A percentile compares a stretch with the other conserved stretches of the same genome.
Conservation (phyloP, 35 echinoderm and acorn worm genomes). For the Apostichopus parvimensis region DNA sequence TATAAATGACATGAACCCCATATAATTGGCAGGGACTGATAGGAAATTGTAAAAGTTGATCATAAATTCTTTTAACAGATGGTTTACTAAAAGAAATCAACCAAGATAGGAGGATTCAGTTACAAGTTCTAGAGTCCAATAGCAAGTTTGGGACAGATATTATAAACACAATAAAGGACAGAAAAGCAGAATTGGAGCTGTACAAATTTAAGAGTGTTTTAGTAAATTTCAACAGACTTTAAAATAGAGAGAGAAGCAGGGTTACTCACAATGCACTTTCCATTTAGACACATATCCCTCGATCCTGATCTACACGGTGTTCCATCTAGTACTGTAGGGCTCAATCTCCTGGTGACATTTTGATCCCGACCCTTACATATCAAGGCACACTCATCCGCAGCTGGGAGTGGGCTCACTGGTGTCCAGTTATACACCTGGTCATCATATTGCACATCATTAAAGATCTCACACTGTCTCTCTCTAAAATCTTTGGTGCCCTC, state of each 20-base stretch:
- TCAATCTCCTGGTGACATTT: conserved; percentile 4
- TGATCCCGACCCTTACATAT: conserved; percentile 11
- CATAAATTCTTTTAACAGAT: too few relatives aligned
- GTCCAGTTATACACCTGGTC: conserved; percentile 1
- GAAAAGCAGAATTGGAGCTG: too few relatives aligned
- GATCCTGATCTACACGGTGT: conserved; percentile 73
- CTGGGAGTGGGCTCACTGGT: background rate
- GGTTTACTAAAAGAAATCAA: too few relatives aligned
- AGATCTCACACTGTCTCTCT: conserved; percentile 33
- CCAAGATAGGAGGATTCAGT: too few relatives aligned
- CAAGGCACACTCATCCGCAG: conserved; percentile 19
- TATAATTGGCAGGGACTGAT: too few relatives aligned
- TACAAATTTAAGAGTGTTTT: too few relatives aligned
- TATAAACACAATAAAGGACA: too few relatives aligned
- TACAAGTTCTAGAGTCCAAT: too few relatives aligned
- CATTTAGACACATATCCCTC: conserved; percentile 86
- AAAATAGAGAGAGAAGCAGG: background rate
- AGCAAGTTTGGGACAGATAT: too few relatives aligned
- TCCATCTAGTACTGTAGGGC: conserved; percentile 69
- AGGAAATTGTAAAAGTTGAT: too few relatives aligned
- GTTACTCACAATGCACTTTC: conserved; percentile 78
- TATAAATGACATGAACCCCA: too few relatives aligned
- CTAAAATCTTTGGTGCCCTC: conserved; percentile 19
- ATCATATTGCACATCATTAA: conserved; percentile 57
- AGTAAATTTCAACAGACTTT: too few relatives aligned